These are phyloP conservation scores for Semnopithecus entellus DNA, from an alignment of 2,113 vertebrate genomes.

Conservation along the genomic window DNA sequence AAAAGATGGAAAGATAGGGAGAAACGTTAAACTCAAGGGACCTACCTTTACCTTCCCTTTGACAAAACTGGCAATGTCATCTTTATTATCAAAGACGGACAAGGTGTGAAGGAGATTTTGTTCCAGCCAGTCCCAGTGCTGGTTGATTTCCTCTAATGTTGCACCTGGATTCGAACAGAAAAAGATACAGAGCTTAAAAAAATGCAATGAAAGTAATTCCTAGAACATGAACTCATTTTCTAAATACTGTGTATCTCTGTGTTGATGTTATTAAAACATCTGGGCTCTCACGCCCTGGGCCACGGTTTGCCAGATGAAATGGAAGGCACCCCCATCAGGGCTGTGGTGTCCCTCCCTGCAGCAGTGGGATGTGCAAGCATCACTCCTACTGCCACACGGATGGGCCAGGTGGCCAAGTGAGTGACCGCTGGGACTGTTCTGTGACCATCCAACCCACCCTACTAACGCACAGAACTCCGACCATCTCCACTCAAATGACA, in stretches of 20 bases:
- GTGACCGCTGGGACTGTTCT: neutral
- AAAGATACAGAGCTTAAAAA: neutral
- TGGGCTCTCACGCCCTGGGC: neutral
- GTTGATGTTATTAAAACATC: too few species aligned
- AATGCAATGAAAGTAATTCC: neutral
- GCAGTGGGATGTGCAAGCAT: neutral
- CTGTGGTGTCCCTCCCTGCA: fast-evolving
- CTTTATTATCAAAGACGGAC: slow-evolving; percentile 97
- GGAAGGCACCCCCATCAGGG: fast-evolving
- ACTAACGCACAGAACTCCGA: fast-evolving
- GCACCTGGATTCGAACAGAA: slow-evolving; percentile 86
- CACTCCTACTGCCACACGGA: neutral
- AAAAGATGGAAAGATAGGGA: fast-evolving
- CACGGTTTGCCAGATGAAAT: neutral
- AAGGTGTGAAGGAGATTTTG: slow-evolving; percentile 95
- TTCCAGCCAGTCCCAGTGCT: slow-evolving; percentile 97
- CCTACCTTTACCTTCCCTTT: slow-evolving; percentile 97
- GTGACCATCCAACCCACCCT: neutral
- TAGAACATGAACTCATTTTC: neutral
- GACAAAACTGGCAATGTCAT: slow-evolving; percentile 95
- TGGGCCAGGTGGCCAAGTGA: fast-evolving
- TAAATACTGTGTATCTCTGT: neutral
- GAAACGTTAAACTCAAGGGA: neutral
- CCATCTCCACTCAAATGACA: neutral
- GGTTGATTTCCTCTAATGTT: slow-evolving; percentile 92